phyloP scores from a whole-genome alignment of 2,797 vertebrate genomes.

The Sylvilagus floridanus region DNA sequence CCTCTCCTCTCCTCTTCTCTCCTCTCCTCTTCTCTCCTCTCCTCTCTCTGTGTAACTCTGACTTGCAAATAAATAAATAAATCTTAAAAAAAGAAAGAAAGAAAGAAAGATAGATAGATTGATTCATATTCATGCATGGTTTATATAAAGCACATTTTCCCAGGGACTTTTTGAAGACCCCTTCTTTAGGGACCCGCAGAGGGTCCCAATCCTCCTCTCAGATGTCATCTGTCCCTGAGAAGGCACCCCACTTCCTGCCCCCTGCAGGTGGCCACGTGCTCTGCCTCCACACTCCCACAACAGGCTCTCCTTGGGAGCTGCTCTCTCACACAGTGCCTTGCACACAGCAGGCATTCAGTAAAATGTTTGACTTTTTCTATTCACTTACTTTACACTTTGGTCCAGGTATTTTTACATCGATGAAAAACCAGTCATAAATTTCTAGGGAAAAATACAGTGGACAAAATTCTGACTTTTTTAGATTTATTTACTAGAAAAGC shows the following conservation, averaged over 20 bases:
- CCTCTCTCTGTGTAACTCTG: too few species aligned
- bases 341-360: neutral
- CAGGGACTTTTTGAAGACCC: too few species aligned
- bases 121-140: too few species aligned
- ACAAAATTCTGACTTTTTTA: neutral
- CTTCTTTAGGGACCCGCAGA: too few species aligned
- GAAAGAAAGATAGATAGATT: too few species aligned
- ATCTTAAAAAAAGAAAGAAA: too few species aligned
- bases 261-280: neutral
- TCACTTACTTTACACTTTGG: neutral
- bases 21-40: too few species aligned
- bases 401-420: neutral
- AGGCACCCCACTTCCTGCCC: neutral
- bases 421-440: constrained; percentile 5
- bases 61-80: too few species aligned
- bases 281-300: neutral
- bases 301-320: neutral
- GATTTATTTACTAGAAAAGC: too few species aligned
- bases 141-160: too few species aligned
- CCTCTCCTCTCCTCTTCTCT: too few species aligned
- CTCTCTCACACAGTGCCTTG: neutral
- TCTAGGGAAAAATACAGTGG: neutral
- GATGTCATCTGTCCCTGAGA: neutral
- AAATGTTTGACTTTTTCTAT: neutral
- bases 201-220: neutral